These are phyloP conservation scores for Brachionus koreanus DNA, from an alignment of 1,140 invertebrate genomes.

Conservation along the genomic window DNA sequence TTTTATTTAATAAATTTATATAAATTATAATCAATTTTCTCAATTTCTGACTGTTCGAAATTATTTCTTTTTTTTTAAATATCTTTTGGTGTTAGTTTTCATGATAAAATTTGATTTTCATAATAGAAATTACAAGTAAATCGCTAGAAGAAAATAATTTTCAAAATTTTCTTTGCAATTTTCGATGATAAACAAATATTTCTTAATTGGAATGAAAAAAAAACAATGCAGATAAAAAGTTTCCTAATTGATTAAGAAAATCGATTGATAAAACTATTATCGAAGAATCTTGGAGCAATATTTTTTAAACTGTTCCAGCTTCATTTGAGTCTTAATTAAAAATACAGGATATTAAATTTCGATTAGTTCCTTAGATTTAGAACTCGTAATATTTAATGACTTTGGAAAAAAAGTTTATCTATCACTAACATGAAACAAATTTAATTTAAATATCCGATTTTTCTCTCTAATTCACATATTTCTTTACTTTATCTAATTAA, in stretches of 20 bases:
- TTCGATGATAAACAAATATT: background rate
- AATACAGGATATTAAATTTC: background rate
- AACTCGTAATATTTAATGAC: background rate
- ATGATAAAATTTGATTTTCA: too few relatives aligned
- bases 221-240: background rate
- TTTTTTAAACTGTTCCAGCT: background rate
- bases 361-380: background rate
- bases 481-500: too few relatives aligned
- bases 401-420: background rate
- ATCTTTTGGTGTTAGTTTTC: too few relatives aligned
- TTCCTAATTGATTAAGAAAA: background rate
- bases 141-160: background rate
- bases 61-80: too few relatives aligned
- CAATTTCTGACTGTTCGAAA: too few relatives aligned
- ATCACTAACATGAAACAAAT: background rate
- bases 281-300: background rate
- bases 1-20: too few relatives aligned
- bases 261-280: background rate
- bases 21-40: too few relatives aligned
- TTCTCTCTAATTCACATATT: background rate
- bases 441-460: background rate
- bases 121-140: background rate
- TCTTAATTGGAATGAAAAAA: background rate
- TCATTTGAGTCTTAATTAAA: background rate
- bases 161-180: background rate